These are phyloP conservation scores for Pseudobourletiella spinata DNA, from an alignment of 1,140 invertebrate genomes.

Conservation along the genomic window DNA sequence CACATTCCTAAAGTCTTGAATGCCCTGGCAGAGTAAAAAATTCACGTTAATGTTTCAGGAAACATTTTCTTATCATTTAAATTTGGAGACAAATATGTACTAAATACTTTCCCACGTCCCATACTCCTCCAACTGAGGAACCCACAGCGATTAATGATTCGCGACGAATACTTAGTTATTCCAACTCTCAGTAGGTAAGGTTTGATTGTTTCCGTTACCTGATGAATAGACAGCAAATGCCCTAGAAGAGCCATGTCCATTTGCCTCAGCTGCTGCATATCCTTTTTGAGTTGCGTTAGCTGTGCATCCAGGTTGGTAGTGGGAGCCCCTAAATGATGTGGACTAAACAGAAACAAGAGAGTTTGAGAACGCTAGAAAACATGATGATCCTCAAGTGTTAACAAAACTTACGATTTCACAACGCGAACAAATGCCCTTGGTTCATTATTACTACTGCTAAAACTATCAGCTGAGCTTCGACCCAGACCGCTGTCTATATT, in stretches of 20 bases:
- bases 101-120: too few species aligned
- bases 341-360: too few species aligned
- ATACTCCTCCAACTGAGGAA: too few species aligned
- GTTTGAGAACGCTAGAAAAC: too few species aligned
- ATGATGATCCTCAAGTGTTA: too few species aligned
- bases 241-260: constrained; percentile 34
- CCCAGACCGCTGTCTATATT: constrained; percentile 31
- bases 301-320: constrained; percentile 25
- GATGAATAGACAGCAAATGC: constrained; percentile 34
- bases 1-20: constrained; percentile 32
- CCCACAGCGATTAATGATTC: too few species aligned
- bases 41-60: too few species aligned
- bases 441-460: constrained; percentile 18
- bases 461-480: constrained; percentile 33
- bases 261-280: constrained; percentile 34
- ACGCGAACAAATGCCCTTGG: constrained; percentile 34
- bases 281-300: constrained; percentile 29
- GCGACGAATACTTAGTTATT: too few species aligned
- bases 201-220: too few species aligned
- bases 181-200: not conserved
- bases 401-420: constrained; percentile 32
- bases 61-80: too few species aligned
- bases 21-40: constrained; percentile 24
- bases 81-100: too few species aligned
- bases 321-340: constrained; percentile 3